A percentile compares a stretch with the other conserved stretches of the same genome.
Evolutionary conservation across 2,113 vertebrate species (phyloP).

Genomic region (Mobula hypostoma): DNA sequence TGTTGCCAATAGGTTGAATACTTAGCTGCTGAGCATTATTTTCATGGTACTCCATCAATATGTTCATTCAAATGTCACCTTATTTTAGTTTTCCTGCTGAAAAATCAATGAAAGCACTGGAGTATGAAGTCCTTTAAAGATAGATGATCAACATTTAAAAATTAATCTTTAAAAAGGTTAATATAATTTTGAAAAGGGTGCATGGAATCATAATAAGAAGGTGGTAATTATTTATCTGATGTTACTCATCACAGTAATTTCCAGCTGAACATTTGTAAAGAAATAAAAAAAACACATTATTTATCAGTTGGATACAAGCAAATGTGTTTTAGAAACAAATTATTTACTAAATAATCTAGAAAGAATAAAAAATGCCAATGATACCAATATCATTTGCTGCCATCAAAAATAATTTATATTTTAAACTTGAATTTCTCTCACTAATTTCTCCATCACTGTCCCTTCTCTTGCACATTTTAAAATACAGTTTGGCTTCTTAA

Average conservation of each 20-base stretch:
- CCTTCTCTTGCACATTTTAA: not conserved
- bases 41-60: conserved; percentile 10
- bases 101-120: not conserved
- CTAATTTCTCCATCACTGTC: not conserved
- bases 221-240: not conserved
- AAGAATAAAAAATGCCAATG: not conserved
- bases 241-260: not conserved
- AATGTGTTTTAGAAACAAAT: not conserved
- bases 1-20: not conserved
- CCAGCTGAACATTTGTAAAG: not conserved
- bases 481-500: not conserved
- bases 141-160: not conserved
- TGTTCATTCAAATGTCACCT: conserved; percentile 28
- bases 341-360: not conserved
- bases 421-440: not conserved
- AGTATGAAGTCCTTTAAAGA: too few species aligned
- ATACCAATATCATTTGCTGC: not conserved
- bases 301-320: not conserved
- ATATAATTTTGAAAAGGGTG: not conserved
- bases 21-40: not conserved
- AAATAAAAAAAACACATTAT: not conserved
- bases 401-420: not conserved
- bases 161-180: not conserved
- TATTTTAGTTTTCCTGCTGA: not conserved
- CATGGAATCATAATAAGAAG: not conserved